A percentile compares a stretch with the other conserved stretches of the same genome.
These are phyloP conservation scores for Narcine bancroftii DNA, from an alignment of 2,113 vertebrate species.

Conservation along the genomic window DNA sequence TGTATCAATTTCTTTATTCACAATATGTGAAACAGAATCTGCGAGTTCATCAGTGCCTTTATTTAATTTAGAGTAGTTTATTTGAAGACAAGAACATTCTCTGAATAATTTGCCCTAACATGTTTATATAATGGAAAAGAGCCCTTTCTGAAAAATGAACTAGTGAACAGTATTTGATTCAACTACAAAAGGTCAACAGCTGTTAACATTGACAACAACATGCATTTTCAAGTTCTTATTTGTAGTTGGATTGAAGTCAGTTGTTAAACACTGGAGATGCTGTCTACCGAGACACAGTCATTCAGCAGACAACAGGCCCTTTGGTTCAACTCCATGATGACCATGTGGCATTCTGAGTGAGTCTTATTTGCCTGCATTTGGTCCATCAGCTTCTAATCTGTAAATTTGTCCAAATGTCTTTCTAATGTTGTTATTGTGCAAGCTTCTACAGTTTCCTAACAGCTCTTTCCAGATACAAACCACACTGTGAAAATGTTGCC, in stretches of 20 bases:
- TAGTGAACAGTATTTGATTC: slow-evolving; percentile 6
- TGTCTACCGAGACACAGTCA: too few species aligned
- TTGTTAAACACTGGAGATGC: not conserved
- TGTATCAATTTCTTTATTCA: not conserved
- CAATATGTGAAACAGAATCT: not conserved
- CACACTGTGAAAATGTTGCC: too few species aligned
- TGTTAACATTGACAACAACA: not conserved
- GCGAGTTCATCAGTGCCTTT: not conserved
- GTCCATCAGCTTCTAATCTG: too few species aligned
- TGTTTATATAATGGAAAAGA: not conserved
- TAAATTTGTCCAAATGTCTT: too few species aligned
- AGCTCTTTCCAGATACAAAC: too few species aligned
- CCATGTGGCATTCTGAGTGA: too few species aligned
- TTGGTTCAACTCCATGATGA: too few species aligned
- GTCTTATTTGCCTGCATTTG: too few species aligned
- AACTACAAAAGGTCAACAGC: slow-evolving; percentile 5
- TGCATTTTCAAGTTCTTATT: not conserved
- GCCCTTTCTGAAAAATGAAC: not conserved
- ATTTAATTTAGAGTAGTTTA: not conserved
- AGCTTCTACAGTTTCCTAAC: too few species aligned
- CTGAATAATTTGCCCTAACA: not conserved
- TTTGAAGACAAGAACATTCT: not conserved
- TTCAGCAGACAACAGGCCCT: too few species aligned
- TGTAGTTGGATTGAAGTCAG: not conserved
- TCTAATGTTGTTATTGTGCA: too few species aligned